Evolutionary conservation across 2,888 invertebrate species (phyloP).

Genomic region (Cheilosia grossa): DNA sequence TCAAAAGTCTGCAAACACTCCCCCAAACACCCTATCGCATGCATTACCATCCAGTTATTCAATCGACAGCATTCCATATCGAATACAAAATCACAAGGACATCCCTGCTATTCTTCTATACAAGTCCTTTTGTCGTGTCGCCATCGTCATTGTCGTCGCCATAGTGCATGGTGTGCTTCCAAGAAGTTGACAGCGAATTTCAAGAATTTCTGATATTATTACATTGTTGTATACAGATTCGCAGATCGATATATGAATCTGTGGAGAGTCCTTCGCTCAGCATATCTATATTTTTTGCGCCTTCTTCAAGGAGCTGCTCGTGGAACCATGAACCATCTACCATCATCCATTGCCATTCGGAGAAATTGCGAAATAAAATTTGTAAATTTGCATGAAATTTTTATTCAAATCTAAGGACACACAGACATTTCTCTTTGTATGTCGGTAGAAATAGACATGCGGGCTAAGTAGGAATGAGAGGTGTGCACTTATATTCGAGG

Average conservation of each 20-base stretch:
- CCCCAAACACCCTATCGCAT: background rate
- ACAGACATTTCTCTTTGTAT: constrained; percentile 24
- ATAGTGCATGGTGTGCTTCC: constrained; percentile 50
- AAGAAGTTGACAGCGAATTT: constrained; percentile 71
- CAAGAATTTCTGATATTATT: constrained; percentile 71
- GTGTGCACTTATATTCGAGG: constrained; percentile 9
- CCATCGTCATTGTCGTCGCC: constrained; percentile 35
- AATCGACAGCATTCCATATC: constrained; percentile 65
- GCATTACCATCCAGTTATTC: constrained; percentile 56
- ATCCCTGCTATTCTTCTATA: constrained; percentile 46
- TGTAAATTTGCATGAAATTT: constrained; percentile 72
- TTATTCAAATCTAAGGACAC: constrained; percentile 72
- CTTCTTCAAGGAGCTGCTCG: background rate
- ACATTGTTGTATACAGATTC: constrained; percentile 63
- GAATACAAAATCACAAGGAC: constrained; percentile 63
- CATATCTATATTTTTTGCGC: constrained; percentile 31
- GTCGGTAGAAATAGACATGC: constrained; percentile 61
- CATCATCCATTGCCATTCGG: background rate
- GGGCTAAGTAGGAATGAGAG: constrained; percentile 11
- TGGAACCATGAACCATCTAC: background rate
- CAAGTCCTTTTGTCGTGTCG: constrained; percentile 18
- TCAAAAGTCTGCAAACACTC: constrained; percentile 58
- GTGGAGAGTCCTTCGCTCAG: constrained; percentile 4
- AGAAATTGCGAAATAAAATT: constrained; percentile 71
- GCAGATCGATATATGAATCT: background rate